Conservation (phyloP, 2,888 invertebrate species). For the Nephrotoma flavescens region DNA sequence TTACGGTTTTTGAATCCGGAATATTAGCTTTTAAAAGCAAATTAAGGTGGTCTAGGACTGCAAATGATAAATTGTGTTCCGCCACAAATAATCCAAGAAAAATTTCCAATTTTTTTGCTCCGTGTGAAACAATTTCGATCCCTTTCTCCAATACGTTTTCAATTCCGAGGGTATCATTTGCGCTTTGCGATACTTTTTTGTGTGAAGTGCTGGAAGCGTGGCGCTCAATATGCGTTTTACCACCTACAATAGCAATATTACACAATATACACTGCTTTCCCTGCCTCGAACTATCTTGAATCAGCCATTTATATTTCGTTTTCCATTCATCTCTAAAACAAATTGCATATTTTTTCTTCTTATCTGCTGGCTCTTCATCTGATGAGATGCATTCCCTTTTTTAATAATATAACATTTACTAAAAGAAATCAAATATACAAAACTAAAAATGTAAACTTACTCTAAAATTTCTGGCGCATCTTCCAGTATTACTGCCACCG, state of each 20-base stretch:
- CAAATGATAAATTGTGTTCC: slow-evolving; percentile 7
- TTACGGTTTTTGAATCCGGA: slow-evolving; percentile 6
- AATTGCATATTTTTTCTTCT: neutral
- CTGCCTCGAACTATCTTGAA: neutral
- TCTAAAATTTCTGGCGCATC: neutral
- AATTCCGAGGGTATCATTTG: too few relatives aligned
- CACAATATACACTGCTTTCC: neutral
- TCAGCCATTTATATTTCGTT: neutral
- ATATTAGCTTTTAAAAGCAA: slow-evolving; percentile 3
- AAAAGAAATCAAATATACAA: neutral
- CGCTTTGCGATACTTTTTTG: neutral
- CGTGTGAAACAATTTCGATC: neutral
- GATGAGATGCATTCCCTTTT: neutral
- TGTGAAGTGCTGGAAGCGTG: neutral
- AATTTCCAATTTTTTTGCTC: neutral
- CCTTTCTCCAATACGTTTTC: too few relatives aligned
- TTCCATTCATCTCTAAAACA: too few relatives aligned
- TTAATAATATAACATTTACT: neutral
- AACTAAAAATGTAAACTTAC: neutral
- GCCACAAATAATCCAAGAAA: neutral
- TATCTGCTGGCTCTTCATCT: neutral
- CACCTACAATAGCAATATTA: neutral
- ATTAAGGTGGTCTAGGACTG: slow-evolving; percentile 5
- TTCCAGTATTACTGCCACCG: neutral
- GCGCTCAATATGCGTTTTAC: neutral